phyloP scores from a whole-genome alignment of 2,797 vertebrate species.

The Sebastiscus albofasciatus region DNA sequence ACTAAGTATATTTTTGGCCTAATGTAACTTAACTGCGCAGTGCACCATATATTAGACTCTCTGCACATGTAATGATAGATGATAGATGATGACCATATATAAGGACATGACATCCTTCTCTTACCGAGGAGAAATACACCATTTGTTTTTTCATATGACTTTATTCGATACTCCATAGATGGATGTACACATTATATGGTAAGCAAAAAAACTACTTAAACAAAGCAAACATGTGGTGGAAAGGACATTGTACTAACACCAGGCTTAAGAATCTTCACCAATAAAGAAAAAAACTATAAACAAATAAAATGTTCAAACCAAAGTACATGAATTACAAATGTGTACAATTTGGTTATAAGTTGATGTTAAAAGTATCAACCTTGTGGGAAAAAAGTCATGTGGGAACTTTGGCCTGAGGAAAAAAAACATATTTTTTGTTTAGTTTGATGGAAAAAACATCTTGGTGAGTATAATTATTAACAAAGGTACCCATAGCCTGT shows the following conservation, averaged over 20 bases:
- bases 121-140: neutral
- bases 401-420: neutral
- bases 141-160: constrained; percentile 65
- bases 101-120: neutral
- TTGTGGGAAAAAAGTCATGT: constrained; percentile 8
- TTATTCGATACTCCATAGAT: constrained; percentile 82
- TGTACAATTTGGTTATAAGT: constrained; percentile 85
- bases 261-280: constrained; percentile 70
- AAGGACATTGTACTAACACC: constrained; percentile 64
- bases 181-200: constrained; percentile 73
- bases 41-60: neutral
- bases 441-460: constrained; percentile 24
- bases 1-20: neutral
- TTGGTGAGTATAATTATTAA: constrained; percentile 11
- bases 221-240: constrained; percentile 80
- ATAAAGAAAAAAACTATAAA: constrained; percentile 69
- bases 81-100: neutral
- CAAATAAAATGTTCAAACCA: constrained; percentile 82
- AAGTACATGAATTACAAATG: constrained; percentile 92
- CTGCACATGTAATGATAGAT: neutral
- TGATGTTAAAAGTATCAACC: constrained; percentile 69
- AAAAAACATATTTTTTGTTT: neutral
- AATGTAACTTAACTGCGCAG: neutral
- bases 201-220: constrained; percentile 61
- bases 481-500: neutral